Percentiles rank a stretch among this genome's conserved stretches.
phyloP scores from a whole-genome alignment of 1,140 invertebrate species.

The Drosophila littoralis region DNA sequence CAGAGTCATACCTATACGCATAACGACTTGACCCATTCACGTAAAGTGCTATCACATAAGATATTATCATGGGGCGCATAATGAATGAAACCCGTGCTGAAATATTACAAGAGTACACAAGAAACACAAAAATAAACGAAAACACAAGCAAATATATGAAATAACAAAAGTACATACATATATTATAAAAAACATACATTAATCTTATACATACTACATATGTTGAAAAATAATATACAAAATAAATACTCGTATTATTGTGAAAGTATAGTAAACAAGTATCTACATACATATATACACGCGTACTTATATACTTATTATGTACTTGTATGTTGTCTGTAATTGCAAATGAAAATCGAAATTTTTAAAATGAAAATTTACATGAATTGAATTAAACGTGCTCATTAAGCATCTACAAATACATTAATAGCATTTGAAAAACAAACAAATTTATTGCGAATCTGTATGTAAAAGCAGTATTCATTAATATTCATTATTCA shows the following conservation, averaged over 20 bases:
- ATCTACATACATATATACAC: conserved; percentile 2
- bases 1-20: conserved; percentile 42
- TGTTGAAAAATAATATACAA: conserved; percentile 66
- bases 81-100: conserved; percentile 53
- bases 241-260: conserved; percentile 77
- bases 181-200: conserved; percentile 52
- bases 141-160: conserved; percentile 37
- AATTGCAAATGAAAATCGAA: conserved; percentile 42
- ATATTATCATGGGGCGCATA: conserved; percentile 52
- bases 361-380: conserved; percentile 21
- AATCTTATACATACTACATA: conserved; percentile 41
- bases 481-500: conserved; percentile 2
- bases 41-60: conserved; percentile 48
- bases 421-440: conserved; percentile 7
- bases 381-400: background rate
- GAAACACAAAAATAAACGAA: conserved; percentile 30
- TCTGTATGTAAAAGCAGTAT: conserved; percentile 42
- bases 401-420: background rate
- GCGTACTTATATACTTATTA: conserved; percentile 29
- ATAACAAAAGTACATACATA: conserved; percentile 35
- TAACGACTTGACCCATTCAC: conserved; percentile 44
- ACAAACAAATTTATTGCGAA: conserved; percentile 48
- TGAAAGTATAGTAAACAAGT: conserved; percentile 59
- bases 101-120: conserved; percentile 51
- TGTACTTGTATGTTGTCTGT: conserved; percentile 70